These are phyloP conservation scores for Erinaceus europaeus DNA, from an alignment of 2,113 vertebrate species.

Conservation along the genomic window DNA sequence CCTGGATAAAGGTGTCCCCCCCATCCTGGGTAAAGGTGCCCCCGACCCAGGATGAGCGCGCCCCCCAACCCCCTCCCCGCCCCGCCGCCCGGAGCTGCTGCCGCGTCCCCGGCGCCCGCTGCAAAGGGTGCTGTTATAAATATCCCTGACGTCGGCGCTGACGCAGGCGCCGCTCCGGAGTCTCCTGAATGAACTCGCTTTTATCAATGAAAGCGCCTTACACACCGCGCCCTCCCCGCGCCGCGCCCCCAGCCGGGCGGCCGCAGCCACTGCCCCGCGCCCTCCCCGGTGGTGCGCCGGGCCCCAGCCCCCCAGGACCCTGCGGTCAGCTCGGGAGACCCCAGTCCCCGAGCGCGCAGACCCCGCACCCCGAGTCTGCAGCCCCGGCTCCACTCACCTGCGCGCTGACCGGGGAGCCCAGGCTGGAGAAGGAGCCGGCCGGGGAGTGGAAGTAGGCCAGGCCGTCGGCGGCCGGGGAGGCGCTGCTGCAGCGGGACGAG, in stretches of 20 bases:
- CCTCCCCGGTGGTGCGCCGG: conserved; percentile 9
- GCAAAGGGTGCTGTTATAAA: conserved; percentile 92
- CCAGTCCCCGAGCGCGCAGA: no score
- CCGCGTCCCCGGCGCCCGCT: conserved; percentile 74
- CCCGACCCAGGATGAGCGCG: background rate
- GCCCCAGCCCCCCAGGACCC: no score
- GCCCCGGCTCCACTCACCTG: conserved; percentile 84
- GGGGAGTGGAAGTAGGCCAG: conserved; percentile 90
- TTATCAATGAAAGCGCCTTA: conserved; percentile 97
- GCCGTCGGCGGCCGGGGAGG: conserved; percentile 91
- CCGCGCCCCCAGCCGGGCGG: background rate
- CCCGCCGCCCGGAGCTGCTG: conserved; percentile 37
- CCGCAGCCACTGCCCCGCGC: background rate
- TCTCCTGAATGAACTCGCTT: conserved; percentile 98
- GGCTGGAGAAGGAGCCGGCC: conserved; percentile 91
- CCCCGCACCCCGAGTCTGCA: background rate
- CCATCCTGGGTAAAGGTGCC: background rate
- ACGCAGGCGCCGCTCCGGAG: conserved; percentile 96
- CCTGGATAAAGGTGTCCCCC: background rate
- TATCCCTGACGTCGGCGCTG: conserved; percentile 96
- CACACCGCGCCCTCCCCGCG: conserved; percentile 81
- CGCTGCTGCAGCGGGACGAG: conserved; percentile 96
- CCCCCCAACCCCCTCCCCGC: background rate
- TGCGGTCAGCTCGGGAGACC: no score
- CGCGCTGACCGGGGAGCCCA: conserved; percentile 90